Evolutionary conservation across 92 coral and sea anemone genomes (phyloP).

Genomic region (Epizoanthus fatuus): DNA sequence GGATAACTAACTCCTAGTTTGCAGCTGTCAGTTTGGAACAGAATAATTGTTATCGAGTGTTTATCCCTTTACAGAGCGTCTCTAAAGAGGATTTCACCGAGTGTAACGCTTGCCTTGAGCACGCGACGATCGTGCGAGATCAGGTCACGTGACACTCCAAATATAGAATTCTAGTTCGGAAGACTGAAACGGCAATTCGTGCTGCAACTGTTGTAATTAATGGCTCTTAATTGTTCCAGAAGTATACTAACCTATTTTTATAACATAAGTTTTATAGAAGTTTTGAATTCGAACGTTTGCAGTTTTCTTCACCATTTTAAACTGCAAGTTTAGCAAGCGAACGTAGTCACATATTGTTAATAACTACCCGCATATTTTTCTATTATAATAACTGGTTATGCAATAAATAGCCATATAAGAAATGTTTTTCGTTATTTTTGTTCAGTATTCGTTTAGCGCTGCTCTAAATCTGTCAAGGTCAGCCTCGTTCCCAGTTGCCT

Average conservation of each 20-base stretch:
- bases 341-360: neutral
- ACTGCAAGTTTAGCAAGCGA: neutral
- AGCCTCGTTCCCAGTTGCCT: too few relatives aligned
- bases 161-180: constrained; percentile 9
- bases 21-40: neutral
- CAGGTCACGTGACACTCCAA: neutral
- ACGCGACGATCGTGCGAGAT: neutral
- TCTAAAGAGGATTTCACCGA: too few relatives aligned
- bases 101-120: too few relatives aligned
- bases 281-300: neutral
- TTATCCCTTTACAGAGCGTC: too few relatives aligned
- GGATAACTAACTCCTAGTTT: neutral
- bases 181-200: neutral
- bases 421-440: too few relatives aligned
- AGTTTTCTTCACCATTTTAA: neutral
- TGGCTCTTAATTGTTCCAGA: neutral
- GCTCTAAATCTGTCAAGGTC: too few relatives aligned
- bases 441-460: too few relatives aligned
- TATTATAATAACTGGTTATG: neutral
- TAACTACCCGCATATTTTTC: neutral
- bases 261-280: neutral
- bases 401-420: neutral
- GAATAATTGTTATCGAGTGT: too few relatives aligned
- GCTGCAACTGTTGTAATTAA: neutral
- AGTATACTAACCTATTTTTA: neutral